Conservation (phyloP, 1,140 invertebrate genomes). For the Magallana angulata region DNA sequence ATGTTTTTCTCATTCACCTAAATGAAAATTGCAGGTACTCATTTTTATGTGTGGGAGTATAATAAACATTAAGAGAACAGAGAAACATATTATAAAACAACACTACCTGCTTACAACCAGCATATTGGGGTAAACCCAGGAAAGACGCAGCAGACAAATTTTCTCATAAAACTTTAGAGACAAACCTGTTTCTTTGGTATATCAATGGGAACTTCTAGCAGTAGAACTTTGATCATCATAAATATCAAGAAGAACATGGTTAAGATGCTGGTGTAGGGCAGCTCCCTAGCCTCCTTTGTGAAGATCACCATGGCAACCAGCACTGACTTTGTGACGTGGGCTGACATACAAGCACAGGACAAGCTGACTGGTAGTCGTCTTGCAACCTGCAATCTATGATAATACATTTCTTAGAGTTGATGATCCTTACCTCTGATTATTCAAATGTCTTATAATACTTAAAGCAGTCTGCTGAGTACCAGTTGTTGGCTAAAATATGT, state of each 20-base stretch:
- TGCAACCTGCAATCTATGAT: conserved; percentile 58
- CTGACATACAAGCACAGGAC: conserved; percentile 54
- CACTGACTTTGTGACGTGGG: conserved; percentile 48
- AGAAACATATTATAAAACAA: too few species aligned
- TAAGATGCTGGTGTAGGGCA: conserved; percentile 42
- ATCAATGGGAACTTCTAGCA: conserved; percentile 41
- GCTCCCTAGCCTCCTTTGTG: conserved; percentile 18
- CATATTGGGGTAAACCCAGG: too few species aligned
- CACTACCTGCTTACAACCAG: too few species aligned
- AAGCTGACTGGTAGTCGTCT: conserved; percentile 58
- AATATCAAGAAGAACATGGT: conserved; percentile 52
- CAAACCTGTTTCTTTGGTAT: conserved; percentile 40
- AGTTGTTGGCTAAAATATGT: too few species aligned
- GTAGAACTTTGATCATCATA: conserved; percentile 51
- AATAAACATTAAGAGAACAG: too few species aligned
- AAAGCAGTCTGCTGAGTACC: too few species aligned
- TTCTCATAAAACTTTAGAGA: background rate
- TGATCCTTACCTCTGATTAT: too few species aligned
- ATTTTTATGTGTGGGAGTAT: too few species aligned
- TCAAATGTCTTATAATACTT: too few species aligned
- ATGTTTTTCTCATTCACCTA: too few species aligned
- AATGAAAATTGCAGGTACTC: too few species aligned
- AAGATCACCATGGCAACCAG: conserved; percentile 46
- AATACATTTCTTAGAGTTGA: background rate
- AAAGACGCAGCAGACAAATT: too few species aligned